Evolutionary conservation across 2,888 invertebrate species (phyloP).

Genomic region (Euspilapteryx auroguttella): DNA sequence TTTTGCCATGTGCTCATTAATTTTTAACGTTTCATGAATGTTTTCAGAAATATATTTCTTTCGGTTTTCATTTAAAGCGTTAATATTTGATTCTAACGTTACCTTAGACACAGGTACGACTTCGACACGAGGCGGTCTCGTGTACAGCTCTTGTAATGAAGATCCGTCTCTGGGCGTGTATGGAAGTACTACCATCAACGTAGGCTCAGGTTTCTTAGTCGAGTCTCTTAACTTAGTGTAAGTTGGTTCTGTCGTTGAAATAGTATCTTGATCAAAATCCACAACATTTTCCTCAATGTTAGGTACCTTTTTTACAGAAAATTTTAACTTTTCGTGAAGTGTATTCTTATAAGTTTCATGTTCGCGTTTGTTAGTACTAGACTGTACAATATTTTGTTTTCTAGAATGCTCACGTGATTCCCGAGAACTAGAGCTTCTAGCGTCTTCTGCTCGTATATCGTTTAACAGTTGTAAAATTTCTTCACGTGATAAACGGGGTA

Average conservation of each 20-base stretch:
- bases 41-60: conserved; percentile 16
- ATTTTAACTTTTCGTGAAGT: too few species aligned
- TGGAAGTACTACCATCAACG: conserved; percentile 69
- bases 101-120: conserved; percentile 39
- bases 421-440: conserved; percentile 22
- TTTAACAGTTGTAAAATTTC: conserved; percentile 69
- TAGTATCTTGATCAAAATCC: background rate
- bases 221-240: conserved; percentile 17
- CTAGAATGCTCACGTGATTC: too few species aligned
- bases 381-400: too few species aligned
- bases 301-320: too few species aligned
- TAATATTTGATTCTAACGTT: conserved; percentile 18
- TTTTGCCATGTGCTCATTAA: conserved; percentile 18
- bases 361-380: background rate
- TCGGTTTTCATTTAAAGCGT: background rate
- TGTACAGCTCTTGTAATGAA: conserved; percentile 65
- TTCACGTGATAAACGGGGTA: conserved; percentile 65
- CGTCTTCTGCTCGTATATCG: conserved; percentile 64
- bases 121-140: conserved; percentile 65
- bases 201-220: conserved; percentile 25
- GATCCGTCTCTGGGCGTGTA: conserved; percentile 61
- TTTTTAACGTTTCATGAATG: conserved; percentile 17
- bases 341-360: too few species aligned
- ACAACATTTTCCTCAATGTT: background rate
- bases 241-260: too few species aligned